Conservation (phyloP, 2,797 vertebrate genomes). For the Xiphophorus birchmanni region DNA sequence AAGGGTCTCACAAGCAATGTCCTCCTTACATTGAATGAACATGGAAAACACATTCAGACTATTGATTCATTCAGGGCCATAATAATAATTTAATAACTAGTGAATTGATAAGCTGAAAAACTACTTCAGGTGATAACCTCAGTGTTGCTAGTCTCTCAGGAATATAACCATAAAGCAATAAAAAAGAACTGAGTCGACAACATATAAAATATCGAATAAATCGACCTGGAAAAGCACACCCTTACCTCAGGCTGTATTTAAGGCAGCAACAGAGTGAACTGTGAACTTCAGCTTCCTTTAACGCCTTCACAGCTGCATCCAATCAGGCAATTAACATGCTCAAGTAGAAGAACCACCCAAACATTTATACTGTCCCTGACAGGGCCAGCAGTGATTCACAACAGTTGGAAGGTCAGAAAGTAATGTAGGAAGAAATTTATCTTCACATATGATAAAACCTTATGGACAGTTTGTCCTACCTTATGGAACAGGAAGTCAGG, state of each 20-base stretch:
- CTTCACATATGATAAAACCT: neutral
- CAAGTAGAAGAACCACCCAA: neutral
- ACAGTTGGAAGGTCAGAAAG: neutral
- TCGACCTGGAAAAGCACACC: neutral
- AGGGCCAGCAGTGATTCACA: neutral
- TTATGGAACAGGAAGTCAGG: neutral
- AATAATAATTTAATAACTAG: neutral
- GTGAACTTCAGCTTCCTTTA: neutral
- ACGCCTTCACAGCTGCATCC: conserved; percentile 9
- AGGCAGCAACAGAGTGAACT: neutral
- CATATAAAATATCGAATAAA: too few relatives aligned
- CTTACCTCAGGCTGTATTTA: neutral
- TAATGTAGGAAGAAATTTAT: neutral
- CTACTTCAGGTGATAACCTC: neutral
- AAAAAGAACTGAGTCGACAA: neutral
- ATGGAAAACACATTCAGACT: neutral
- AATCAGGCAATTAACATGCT: conserved; percentile 9
- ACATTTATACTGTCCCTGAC: neutral
- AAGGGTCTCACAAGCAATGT: neutral
- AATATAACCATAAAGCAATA: neutral
- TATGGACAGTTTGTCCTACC: neutral
- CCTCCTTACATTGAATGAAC: conserved; percentile 3
- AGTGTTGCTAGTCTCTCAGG: neutral
- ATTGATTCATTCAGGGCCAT: neutral
- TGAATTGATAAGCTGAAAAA: neutral